Evolutionary conservation across 2,797 vertebrate genomes (phyloP).

Genomic region (Cottoperca gobio): DNA sequence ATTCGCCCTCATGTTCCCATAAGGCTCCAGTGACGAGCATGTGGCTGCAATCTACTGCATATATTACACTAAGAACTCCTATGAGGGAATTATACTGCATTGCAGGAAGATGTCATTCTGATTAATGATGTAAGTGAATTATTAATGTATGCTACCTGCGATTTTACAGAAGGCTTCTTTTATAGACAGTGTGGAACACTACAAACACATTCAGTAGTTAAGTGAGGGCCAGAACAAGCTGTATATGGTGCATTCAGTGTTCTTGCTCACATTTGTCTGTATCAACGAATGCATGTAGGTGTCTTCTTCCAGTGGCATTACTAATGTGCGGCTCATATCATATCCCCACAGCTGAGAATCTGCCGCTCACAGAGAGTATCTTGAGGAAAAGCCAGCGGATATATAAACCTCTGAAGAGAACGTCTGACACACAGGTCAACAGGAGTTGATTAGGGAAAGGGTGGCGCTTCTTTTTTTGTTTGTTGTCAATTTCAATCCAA

Average conservation of each 20-base stretch:
- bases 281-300: neutral
- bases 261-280: neutral
- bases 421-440: neutral
- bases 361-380: neutral
- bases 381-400: neutral
- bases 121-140: neutral
- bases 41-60: neutral
- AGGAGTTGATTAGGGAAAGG: neutral
- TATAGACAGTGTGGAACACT: neutral
- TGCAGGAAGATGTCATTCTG: neutral
- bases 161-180: neutral
- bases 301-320: neutral
- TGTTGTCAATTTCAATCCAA: fast-evolving
- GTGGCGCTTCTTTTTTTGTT: neutral
- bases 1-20: neutral
- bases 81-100: neutral
- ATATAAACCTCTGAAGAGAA: neutral
- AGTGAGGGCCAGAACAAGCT: neutral
- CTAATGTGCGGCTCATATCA: neutral
- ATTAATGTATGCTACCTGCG: neutral
- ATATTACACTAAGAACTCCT: neutral
- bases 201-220: neutral
- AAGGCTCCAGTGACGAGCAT: neutral
- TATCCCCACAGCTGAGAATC: neutral
- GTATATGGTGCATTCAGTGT: neutral